Evolutionary conservation across 2,797 vertebrate genomes (phyloP).

Genomic region (Thamnophis elegans): DNA sequence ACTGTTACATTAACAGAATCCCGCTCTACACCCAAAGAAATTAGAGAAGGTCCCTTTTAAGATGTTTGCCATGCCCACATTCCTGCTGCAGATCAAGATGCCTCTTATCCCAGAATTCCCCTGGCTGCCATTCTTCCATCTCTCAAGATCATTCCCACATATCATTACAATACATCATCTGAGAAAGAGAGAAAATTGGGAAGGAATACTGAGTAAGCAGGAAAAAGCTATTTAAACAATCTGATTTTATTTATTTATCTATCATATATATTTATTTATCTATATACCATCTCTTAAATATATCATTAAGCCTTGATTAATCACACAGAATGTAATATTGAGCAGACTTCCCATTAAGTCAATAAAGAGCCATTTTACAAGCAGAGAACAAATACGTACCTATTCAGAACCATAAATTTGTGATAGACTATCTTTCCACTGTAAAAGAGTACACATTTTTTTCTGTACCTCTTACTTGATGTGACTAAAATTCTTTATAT

Average conservation of each 20-base stretch:
- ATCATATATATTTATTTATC: background rate
- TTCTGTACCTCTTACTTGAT: background rate
- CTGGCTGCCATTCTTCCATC: background rate
- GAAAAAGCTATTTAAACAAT: background rate
- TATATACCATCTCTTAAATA: background rate
- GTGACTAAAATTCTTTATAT: background rate
- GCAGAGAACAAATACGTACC: background rate
- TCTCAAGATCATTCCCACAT: background rate
- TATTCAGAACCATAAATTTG: background rate
- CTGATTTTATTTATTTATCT: background rate
- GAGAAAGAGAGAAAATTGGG: background rate
- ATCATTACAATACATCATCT: background rate
- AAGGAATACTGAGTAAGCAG: background rate
- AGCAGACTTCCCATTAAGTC: background rate
- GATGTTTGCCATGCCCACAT: background rate
- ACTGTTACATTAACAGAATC: background rate
- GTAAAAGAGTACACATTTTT: background rate
- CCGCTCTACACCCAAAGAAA: background rate
- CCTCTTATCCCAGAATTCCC: background rate
- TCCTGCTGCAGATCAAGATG: background rate
- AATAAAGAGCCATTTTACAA: background rate
- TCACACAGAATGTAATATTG: background rate
- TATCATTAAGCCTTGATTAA: background rate
- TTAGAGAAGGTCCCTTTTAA: background rate
- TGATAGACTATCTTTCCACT: background rate